Conservation (phyloP, 2,113 vertebrate species). For the Oophaga pumilio region DNA sequence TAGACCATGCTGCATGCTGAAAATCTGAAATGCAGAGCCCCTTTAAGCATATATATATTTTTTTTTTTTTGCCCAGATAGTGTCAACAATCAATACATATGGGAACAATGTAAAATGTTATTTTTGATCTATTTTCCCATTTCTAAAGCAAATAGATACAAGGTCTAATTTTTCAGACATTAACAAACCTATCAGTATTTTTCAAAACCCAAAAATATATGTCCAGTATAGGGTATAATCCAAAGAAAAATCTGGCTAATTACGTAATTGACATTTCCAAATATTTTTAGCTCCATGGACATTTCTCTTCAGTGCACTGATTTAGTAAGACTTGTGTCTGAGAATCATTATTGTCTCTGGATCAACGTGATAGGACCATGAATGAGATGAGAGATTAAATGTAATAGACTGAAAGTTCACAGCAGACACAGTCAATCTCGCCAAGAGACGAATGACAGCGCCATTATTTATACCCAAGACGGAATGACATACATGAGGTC, state of each 20-base stretch:
- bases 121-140: too few species aligned
- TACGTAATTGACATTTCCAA: background rate
- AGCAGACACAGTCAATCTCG: conserved; percentile 13
- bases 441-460: conserved; percentile 29
- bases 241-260: background rate
- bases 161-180: too few species aligned
- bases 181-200: too few species aligned
- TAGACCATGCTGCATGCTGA: too few species aligned
- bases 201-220: too few species aligned
- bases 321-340: background rate
- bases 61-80: too few species aligned
- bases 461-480: conserved; percentile 8
- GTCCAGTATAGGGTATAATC: too few species aligned
- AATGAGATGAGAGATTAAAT: conserved; percentile 28
- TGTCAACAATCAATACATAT: too few species aligned
- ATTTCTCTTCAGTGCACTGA: background rate
- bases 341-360: background rate
- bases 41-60: too few species aligned
- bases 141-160: too few species aligned
- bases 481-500: conserved; percentile 38
- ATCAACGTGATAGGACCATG: background rate
- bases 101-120: too few species aligned
- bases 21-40: too few species aligned
- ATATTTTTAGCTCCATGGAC: background rate
- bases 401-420: conserved; percentile 14